These are phyloP conservation scores for Indicator indicator DNA, from an alignment of 2,113 vertebrate species.

Conservation along the genomic window DNA sequence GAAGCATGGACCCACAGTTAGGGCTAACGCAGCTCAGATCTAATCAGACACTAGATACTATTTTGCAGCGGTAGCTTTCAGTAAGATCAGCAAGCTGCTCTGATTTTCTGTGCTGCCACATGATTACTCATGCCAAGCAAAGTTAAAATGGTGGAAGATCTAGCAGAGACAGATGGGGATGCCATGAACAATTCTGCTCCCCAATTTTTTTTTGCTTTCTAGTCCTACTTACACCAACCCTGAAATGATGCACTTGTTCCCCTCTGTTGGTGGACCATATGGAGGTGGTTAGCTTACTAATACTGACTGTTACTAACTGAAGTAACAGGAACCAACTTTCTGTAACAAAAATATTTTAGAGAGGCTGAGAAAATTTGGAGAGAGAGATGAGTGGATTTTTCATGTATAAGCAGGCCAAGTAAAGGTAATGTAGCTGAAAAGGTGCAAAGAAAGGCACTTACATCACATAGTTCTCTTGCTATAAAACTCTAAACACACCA, in stretches of 20 bases:
- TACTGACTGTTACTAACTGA: background rate
- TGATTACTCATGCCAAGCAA: background rate
- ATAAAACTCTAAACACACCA: background rate
- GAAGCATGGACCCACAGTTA: background rate
- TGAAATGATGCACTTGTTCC: background rate
- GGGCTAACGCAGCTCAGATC: background rate
- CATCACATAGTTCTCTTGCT: conserved; percentile 18
- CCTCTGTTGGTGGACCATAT: background rate
- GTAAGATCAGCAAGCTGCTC: background rate
- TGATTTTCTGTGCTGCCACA: background rate
- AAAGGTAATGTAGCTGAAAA: background rate
- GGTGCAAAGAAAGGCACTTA: conserved; percentile 11
- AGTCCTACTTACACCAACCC: background rate
- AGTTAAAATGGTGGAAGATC: background rate
- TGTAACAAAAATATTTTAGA: background rate
- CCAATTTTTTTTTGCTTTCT: background rate
- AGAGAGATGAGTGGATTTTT: background rate
- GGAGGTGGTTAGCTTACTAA: background rate
- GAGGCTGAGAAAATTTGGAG: background rate
- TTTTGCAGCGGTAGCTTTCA: background rate
- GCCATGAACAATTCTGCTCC: background rate
- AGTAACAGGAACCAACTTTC: background rate
- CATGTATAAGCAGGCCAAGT: background rate
- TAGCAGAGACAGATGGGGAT: background rate
- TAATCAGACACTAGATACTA: background rate